Conservation (phyloP, 2,113 vertebrate species). For the Caranx melampygus region DNA sequence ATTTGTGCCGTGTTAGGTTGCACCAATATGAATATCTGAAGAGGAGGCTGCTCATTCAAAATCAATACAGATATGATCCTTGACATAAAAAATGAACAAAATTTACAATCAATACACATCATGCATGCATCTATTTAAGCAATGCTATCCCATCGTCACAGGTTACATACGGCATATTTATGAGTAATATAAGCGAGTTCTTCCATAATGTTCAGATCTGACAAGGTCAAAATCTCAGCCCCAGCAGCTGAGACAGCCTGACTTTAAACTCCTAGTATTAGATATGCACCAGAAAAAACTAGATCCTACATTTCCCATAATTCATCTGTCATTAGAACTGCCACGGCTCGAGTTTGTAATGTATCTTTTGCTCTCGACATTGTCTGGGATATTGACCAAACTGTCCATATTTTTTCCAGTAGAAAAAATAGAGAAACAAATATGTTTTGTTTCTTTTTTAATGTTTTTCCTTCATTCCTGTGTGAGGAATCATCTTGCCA, state of each 20-base stretch:
- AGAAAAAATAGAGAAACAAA: not conserved
- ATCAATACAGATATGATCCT: not conserved
- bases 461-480: too few relatives aligned
- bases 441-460: too few relatives aligned
- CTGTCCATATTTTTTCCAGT: not conserved
- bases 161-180: constrained; percentile 9
- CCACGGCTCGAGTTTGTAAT: not conserved
- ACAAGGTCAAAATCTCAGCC: not conserved
- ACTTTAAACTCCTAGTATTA: not conserved
- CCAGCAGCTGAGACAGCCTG: not conserved
- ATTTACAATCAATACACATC: not conserved
- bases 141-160: not conserved
- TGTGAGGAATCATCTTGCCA: too few relatives aligned
- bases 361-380: not conserved
- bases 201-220: not conserved
- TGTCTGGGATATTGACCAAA: not conserved
- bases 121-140: too few relatives aligned
- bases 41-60: not conserved
- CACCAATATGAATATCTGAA: not conserved
- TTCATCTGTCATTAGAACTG: not conserved
- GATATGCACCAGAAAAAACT: not conserved
- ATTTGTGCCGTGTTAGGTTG: not conserved
- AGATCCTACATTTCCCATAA: not conserved
- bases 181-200: not conserved
- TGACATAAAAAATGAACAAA: not conserved